These are phyloP conservation scores for Andrena chrysosceles DNA, from an alignment of 2,888 invertebrate species.

Conservation along the genomic window DNA sequence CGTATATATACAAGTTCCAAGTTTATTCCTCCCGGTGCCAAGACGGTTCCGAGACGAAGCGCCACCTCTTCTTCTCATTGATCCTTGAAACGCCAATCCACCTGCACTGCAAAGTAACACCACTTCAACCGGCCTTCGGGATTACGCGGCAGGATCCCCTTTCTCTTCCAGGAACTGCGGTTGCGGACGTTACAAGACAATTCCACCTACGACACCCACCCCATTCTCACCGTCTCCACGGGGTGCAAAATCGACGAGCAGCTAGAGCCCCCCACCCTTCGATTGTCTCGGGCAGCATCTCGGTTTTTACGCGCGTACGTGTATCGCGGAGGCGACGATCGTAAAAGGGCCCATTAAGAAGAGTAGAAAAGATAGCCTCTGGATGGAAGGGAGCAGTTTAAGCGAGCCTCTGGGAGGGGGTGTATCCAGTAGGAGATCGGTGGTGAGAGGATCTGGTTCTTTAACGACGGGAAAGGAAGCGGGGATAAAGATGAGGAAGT, in stretches of 20 bases:
- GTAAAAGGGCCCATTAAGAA: constrained; percentile 72
- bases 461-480: constrained; percentile 53
- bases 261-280: neutral
- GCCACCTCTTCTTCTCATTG: no score
- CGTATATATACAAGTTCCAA: no score
- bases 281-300: neutral
- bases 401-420: constrained; percentile 8
- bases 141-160: no score
- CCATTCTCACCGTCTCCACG: neutral
- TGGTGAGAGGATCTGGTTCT: constrained; percentile 9
- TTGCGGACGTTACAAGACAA: no score
- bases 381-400: constrained; percentile 38
- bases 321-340: constrained; percentile 64
- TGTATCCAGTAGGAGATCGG: constrained; percentile 37
- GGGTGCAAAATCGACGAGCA: neutral
- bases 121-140: no score
- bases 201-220: no score
- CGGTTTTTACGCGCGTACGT: constrained; percentile 33
- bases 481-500: constrained; percentile 60
- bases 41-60: no score
- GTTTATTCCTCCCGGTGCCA: no score
- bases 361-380: constrained; percentile 39
- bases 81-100: no score
- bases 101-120: no score
- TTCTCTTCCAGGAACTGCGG: no score